Base-by-base conservation (phyloP, 2,113 vertebrate genomes). In the Mohoua ochrocephala region DNA sequence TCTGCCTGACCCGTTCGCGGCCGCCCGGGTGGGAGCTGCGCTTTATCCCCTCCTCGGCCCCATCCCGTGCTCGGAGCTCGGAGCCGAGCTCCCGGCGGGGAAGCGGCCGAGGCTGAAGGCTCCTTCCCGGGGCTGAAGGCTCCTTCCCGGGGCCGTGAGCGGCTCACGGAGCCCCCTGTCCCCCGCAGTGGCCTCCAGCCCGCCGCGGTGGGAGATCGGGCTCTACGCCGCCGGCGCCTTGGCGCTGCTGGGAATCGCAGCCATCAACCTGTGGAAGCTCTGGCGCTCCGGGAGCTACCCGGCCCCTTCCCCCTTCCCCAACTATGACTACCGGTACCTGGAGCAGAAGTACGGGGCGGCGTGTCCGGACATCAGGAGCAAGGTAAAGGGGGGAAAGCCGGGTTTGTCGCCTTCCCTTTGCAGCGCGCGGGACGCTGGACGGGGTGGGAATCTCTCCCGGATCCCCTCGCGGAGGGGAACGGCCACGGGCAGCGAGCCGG, bases 261-360 rank as follows among this genome's bases (percentile, higher is more conserved):
- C 98, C 9, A 69, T 99, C 93, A 99, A 99, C 97, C 98, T 99
- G 85, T 99, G 99, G 99, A 99, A 98, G 95, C 97, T 99, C 47
- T 99, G 99, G 98, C 99, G 98, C 33, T 99, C 99, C 1, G 99
- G 99, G 26, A 98, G 97, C 68, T 99, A 99, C 96, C 99, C 99
- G 1, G 97, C 98, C 3, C 99, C 99, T 6, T 99, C 99, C 7
- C 99, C 99, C 0, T 99, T 99, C 96, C 99, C 99, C 11, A 99
- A 99, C 97, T 99, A 99, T 17, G 99, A 99, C 97, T 99, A 99
- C 96, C 98, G 99, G 12, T 99, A 99, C 95, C 98, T 99, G 67
- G 98, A 99, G 97, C 98, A 99, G 76, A 99, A 99, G 95, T 99
- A 99, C 39, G 99, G 99, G 28, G 98, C 97, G 11, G 98, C 98